Evolutionary conservation across 2,888 invertebrate genomes (phyloP).

Genomic region (Xestia c-nigrum): DNA sequence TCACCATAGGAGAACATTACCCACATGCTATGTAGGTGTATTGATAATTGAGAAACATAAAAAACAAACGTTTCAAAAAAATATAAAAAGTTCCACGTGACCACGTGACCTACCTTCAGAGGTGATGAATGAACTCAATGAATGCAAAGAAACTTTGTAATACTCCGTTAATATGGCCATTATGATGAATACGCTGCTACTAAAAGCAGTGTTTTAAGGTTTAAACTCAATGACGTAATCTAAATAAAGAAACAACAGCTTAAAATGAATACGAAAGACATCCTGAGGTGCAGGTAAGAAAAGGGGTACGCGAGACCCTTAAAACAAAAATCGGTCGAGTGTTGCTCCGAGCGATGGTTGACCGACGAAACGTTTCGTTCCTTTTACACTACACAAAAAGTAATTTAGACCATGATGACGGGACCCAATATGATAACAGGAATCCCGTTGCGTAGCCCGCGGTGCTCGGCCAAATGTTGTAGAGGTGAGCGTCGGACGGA

Average conservation of each 20-base stretch:
- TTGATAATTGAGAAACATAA: slow-evolving; percentile 52
- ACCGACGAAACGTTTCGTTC: slow-evolving; percentile 78
- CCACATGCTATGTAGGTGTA: slow-evolving; percentile 46
- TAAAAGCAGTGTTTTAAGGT: slow-evolving; percentile 46
- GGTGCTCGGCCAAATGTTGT: slow-evolving; percentile 75
- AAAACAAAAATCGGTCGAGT: slow-evolving; percentile 81
- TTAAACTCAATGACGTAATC: slow-evolving; percentile 71
- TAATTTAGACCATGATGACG: slow-evolving; percentile 86
- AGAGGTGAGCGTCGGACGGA: slow-evolving; percentile 69
- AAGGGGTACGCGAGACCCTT: slow-evolving; percentile 81
- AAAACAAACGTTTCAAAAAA: slow-evolving; percentile 34
- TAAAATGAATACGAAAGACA: slow-evolving; percentile 73
- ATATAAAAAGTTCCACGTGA: slow-evolving; percentile 27
- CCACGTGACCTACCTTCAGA: slow-evolving; percentile 6
- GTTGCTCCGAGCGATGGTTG: slow-evolving; percentile 84
- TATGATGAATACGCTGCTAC: slow-evolving; percentile 40
- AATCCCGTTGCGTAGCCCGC: slow-evolving; percentile 88
- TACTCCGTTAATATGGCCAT: slow-evolving; percentile 44
- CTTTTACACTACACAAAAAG: slow-evolving; percentile 85
- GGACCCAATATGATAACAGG: slow-evolving; percentile 88
- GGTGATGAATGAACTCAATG: slow-evolving; percentile 35
- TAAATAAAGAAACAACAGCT: slow-evolving; percentile 68
- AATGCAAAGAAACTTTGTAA: slow-evolving; percentile 34
- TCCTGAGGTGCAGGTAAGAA: slow-evolving; percentile 83
- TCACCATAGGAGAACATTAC: slow-evolving; percentile 51